These are phyloP conservation scores for Ceyx melanurus DNA, from an alignment of 2,113 vertebrate species.

Conservation along the genomic window DNA sequence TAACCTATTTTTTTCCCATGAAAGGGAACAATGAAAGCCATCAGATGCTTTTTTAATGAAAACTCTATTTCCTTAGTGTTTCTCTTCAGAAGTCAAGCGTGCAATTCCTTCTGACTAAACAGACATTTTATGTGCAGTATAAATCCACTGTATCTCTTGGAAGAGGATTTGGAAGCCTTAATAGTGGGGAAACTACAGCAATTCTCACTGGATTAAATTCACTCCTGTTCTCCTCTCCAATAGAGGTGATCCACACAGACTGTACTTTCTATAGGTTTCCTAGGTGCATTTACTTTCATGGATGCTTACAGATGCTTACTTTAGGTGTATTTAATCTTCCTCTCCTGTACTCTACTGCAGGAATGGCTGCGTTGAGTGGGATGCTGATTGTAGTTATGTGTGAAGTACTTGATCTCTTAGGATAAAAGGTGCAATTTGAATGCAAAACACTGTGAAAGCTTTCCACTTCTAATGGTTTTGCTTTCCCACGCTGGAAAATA, in stretches of 20 bases:
- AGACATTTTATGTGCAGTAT: constrained; percentile 8
- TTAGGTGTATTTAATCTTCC: background rate
- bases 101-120: constrained; percentile 59
- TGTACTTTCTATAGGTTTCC: background rate
- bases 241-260: background rate
- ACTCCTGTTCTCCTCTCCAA: background rate
- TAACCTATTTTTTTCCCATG: constrained; percentile 54
- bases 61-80: constrained; percentile 44
- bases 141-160: constrained; percentile 32
- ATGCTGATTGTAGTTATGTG: background rate
- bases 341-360: constrained; percentile 1
- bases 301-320: background rate
- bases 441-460: constrained; percentile 24
- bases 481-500: constrained; percentile 37
- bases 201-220: background rate
- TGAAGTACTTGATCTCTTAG: constrained; percentile 39
- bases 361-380: background rate
- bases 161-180: constrained; percentile 27
- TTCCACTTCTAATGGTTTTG: constrained; percentile 22
- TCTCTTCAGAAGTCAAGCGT: constrained; percentile 45
- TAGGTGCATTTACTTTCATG: background rate
- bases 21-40: constrained; percentile 51
- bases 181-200: background rate
- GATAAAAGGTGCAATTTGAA: constrained; percentile 55
- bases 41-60: constrained; percentile 58